Conservation (phyloP, 2,797 vertebrate species). For the Gastrophryne carolinensis region DNA sequence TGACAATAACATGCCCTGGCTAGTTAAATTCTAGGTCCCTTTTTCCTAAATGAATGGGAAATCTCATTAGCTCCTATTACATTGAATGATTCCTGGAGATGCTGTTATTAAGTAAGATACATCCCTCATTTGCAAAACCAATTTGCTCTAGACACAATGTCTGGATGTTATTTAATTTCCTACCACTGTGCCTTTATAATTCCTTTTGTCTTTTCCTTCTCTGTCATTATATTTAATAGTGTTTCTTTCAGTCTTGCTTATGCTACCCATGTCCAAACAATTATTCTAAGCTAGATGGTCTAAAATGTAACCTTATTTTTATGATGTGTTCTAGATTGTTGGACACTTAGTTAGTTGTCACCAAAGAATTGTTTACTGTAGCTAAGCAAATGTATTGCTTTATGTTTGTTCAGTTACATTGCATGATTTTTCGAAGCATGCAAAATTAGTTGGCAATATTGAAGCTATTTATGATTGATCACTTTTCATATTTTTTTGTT, state of each 20-base stretch:
- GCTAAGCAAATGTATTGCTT: no score
- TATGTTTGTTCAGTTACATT: no score
- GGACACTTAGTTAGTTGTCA: no score
- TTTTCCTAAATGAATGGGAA: conserved; percentile 36
- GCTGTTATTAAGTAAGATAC: conserved; percentile 41
- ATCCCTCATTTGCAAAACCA: conserved; percentile 44
- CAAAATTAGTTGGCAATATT: no score
- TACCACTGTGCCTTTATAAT: not conserved
- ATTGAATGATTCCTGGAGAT: conserved; percentile 47
- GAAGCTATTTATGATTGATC: no score
- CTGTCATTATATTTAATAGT: not conserved
- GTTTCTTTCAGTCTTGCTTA: not conserved
- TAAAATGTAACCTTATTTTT: not conserved
- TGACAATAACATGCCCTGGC: conserved; percentile 52
- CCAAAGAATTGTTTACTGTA: no score
- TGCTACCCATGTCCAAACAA: not conserved
- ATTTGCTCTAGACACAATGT: conserved; percentile 40
- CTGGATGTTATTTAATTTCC: conserved; percentile 44
- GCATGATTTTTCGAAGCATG: no score
- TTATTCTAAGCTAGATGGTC: not conserved
- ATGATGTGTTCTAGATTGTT: no score
- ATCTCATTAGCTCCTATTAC: conserved; percentile 51
- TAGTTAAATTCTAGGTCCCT: conserved; percentile 39
- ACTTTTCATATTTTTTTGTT: no score
- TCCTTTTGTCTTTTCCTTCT: not conserved